Base-by-base conservation (phyloP, 1,140 invertebrate species). In the Drosophila teissieri region DNA sequence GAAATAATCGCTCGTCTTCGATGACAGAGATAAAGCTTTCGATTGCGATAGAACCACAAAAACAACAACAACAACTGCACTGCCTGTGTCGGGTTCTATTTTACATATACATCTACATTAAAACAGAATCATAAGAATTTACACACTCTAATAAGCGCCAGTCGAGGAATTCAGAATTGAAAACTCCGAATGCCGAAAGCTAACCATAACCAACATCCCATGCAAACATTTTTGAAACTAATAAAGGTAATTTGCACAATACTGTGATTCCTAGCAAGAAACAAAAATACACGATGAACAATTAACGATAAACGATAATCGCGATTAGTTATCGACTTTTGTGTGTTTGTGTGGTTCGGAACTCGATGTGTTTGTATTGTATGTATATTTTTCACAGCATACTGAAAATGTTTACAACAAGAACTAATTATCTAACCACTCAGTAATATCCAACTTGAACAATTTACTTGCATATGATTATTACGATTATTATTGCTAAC, bases 81-180 rank as follows among this genome's bases (percentile, higher is more conserved):
- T 86, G 81, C 82, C 81, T 73, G 67, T 77, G 73, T 77, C 73
- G 60, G 78, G 54, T 80, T 85, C 77, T 80, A 85, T 69, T 69
- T 58, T 62, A 78, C 58, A 73, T 73, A 36, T 34, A 48, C 49
- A 54, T 31, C 31, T 31, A 10, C 31, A 31, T 31, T 8, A 8
- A 31, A 56, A 51, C 53, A 55, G 52, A 34, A 58, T 55, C 55
- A 75, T 61, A 42, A 22, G 49, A 17, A 67, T 54, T 46, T 46
- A 45, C 58, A 63, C 14, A 14, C 40, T 39, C 36, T 17, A 54
- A 24, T 46, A 65, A 39, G 49, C 36, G 65, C 40, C 45, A 42
- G 34, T 67, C 45, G 31, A 46, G 37, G 31, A 31, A 39, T 69
- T 53, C 48, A 37, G 31, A 37, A 39, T 69, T 39, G 39, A 27